A percentile compares a stretch with the other conserved stretches of the same genome.
Evolutionary conservation across 2,797 vertebrate genomes (phyloP).

Genomic region (Chelidonichthys spinosus): DNA sequence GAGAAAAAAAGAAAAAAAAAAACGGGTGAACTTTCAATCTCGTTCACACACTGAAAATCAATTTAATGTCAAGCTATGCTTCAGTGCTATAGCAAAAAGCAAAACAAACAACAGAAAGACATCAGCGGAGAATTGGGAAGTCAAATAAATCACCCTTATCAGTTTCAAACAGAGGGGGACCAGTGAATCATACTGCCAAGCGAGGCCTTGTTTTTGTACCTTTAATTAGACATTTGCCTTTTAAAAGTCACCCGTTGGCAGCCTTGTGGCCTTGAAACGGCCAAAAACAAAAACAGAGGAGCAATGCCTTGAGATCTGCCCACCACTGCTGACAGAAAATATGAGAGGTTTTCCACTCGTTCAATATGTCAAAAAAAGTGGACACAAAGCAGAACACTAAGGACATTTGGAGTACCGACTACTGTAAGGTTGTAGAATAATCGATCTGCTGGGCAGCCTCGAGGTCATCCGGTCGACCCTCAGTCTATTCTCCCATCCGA

Average conservation of each 20-base stretch:
- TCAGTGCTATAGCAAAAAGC: constrained; percentile 43
- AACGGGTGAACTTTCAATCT: constrained; percentile 58
- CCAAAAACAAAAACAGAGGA: constrained; percentile 43
- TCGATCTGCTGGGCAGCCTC: constrained; percentile 1
- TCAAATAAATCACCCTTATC: constrained; percentile 65
- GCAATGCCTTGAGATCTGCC: constrained; percentile 28
- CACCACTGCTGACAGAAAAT: constrained; percentile 29
- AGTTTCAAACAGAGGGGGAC: constrained; percentile 59
- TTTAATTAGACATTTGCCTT: constrained; percentile 67
- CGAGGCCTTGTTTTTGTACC: constrained; percentile 52
- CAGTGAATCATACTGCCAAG: constrained; percentile 57
- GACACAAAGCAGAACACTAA: constrained; percentile 28
- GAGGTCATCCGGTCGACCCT: background rate
- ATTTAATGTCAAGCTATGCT: constrained; percentile 63
- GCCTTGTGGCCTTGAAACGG: constrained; percentile 34
- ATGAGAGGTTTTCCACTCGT: constrained; percentile 24
- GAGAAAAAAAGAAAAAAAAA: constrained; percentile 43
- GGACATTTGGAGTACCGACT: constrained; percentile 20
- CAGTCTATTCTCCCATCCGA: background rate
- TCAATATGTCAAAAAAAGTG: constrained; percentile 35
- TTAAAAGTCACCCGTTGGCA: constrained; percentile 69
- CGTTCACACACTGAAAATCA: constrained; percentile 60
- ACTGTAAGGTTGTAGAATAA: constrained; percentile 27
- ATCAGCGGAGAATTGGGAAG: constrained; percentile 51
- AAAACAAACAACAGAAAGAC: constrained; percentile 62